Conservation (phyloP, 2,888 invertebrate genomes). For the Eugnorisma glareosa region DNA sequence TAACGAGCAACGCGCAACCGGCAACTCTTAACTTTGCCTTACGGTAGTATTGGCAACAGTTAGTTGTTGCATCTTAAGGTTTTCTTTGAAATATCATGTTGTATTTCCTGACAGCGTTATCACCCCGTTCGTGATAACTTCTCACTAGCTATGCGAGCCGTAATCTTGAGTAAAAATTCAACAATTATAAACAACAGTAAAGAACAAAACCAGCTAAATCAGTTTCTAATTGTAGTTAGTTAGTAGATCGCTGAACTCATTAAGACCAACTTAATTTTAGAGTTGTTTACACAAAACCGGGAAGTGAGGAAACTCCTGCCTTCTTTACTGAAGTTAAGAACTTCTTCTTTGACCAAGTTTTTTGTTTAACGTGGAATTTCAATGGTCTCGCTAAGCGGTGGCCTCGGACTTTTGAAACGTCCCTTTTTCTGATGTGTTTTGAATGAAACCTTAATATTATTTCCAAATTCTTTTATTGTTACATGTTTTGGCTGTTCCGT, state of each 20-base stretch:
- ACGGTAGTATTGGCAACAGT: not conserved
- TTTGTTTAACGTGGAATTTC: constrained; percentile 57
- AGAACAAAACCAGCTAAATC: constrained; percentile 21
- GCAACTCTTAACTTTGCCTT: constrained; percentile 6
- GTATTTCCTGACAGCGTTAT: no score
- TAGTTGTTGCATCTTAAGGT: not conserved
- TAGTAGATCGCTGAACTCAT: constrained; percentile 51
- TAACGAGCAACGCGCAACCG: not conserved
- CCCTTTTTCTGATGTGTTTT: constrained; percentile 9
- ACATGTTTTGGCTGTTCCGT: not conserved
- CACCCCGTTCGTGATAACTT: no score
- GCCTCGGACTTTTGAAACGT: constrained; percentile 16
- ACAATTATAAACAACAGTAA: not conserved
- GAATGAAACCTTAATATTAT: constrained; percentile 4
- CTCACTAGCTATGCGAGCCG: no score
- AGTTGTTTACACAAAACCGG: constrained; percentile 57
- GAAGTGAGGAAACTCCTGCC: constrained; percentile 46
- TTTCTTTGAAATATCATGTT: not conserved
- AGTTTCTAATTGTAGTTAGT: constrained; percentile 40
- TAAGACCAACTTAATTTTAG: constrained; percentile 61
- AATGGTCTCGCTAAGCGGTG: constrained; percentile 47
- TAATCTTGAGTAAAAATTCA: not conserved
- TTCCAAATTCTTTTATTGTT: not conserved
- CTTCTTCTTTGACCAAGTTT: constrained; percentile 48
- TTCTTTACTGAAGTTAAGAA: constrained; percentile 49